Conservation (phyloP, 2,113 vertebrate species). For the Eira barbara region DNA sequence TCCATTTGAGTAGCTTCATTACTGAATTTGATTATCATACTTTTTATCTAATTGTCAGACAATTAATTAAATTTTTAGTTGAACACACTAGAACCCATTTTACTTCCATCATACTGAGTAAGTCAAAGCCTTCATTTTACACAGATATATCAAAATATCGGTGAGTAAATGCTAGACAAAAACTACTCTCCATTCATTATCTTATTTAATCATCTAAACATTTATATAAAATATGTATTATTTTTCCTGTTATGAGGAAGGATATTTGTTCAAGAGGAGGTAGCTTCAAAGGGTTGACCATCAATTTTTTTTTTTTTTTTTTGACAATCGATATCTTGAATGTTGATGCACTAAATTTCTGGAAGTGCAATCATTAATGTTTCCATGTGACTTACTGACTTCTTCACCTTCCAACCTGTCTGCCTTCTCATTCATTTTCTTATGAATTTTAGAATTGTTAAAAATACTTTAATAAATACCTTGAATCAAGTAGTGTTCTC, state of each 20-base stretch:
- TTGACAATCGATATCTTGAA: not conserved
- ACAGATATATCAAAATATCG: not conserved
- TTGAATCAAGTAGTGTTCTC: constrained; percentile 66
- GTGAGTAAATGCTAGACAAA: not conserved
- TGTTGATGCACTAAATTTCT: not conserved
- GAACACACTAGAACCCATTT: not conserved
- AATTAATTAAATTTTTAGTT: not conserved
- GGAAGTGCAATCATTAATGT: not conserved
- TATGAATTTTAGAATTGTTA: not conserved
- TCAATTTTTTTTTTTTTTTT: not conserved
- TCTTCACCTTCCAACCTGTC: not conserved
- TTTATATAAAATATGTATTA: not conserved
- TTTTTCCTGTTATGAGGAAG: not conserved
- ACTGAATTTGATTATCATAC: not conserved
- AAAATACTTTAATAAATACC: constrained; percentile 31
- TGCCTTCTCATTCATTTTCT: not conserved
- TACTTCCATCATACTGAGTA: not conserved
- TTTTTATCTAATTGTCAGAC: not conserved
- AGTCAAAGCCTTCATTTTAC: not conserved
- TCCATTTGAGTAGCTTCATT: not conserved
- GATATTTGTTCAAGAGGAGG: not conserved
- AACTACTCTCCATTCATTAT: not conserved
- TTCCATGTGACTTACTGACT: not conserved
- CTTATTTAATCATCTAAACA: not conserved
- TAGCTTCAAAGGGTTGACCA: not conserved